These are phyloP conservation scores for Tiliacea aurago DNA, from an alignment of 2,888 invertebrate genomes.

Conservation along the genomic window DNA sequence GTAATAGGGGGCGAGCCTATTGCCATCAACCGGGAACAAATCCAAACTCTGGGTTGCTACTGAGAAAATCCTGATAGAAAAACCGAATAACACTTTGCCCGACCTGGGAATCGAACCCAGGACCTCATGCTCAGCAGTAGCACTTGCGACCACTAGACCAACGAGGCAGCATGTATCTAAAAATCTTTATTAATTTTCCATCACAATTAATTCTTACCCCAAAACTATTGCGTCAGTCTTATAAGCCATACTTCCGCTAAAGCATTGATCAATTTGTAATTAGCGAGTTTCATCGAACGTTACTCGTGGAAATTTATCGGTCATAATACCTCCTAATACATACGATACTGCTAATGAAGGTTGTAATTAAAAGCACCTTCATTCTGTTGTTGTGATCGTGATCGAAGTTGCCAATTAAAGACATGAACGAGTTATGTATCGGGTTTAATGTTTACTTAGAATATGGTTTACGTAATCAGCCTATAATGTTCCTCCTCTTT, in stretches of 20 bases:
- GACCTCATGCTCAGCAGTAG: neutral
- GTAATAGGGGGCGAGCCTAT: too few species aligned
- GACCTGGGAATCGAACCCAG: neutral
- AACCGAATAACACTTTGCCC: neutral
- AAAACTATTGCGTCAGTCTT: too few species aligned
- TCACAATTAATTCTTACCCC: too few species aligned
- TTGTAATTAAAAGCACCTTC: conserved; percentile 17
- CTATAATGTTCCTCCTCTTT: too few species aligned
- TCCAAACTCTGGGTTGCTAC: neutral
- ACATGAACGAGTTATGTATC: neutral
- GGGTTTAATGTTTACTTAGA: neutral
- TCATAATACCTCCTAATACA: conserved; percentile 14
- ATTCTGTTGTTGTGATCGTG: conserved; percentile 13
- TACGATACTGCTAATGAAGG: conserved; percentile 24
- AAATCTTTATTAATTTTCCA: neutral
- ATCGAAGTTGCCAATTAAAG: conserved; percentile 25
- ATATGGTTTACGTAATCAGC: neutral
- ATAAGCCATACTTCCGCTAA: neutral
- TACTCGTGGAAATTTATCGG: conserved; percentile 19
- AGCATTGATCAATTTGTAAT: conserved; percentile 29
- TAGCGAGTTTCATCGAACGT: conserved; percentile 20
- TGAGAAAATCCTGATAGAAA: neutral
- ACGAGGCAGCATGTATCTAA: neutral
- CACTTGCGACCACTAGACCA: too few species aligned
- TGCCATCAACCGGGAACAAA: neutral